phyloP scores from a whole-genome alignment of 1,140 invertebrate species.

The Manduca sexta region DNA sequence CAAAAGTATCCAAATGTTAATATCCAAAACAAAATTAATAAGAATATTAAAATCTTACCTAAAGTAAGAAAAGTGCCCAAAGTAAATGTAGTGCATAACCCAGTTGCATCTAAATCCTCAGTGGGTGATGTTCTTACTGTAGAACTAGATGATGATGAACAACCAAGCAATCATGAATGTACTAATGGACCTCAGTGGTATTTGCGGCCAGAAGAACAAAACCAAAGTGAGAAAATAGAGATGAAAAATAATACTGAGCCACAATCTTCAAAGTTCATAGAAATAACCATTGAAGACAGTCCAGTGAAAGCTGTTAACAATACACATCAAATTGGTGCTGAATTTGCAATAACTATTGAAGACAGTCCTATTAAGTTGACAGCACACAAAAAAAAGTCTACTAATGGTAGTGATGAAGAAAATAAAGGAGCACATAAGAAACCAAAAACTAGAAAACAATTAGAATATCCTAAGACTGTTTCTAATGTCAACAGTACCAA shows the following conservation, averaged over 20 bases:
- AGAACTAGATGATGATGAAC: constrained; percentile 54
- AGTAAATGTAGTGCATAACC: not conserved
- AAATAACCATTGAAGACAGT: constrained; percentile 66
- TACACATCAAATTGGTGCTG: constrained; percentile 25
- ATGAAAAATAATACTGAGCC: constrained; percentile 54
- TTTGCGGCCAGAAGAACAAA: constrained; percentile 46
- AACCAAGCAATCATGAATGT: constrained; percentile 17
- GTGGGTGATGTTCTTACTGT: constrained; percentile 34
- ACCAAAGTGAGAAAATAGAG: constrained; percentile 21
- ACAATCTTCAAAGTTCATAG: constrained; percentile 32
- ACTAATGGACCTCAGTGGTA: constrained; percentile 49
- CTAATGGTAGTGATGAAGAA: constrained; percentile 28
- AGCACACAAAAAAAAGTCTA: constrained; percentile 11
- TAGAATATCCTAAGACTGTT: constrained; percentile 39
- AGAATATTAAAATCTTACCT: not conserved
- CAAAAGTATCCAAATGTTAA: not conserved
- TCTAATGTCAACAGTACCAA: no score
- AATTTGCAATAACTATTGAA: constrained; percentile 50
- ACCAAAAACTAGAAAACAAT: constrained; percentile 52
- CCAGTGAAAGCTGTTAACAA: constrained; percentile 41
- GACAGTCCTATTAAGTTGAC: constrained; percentile 50
- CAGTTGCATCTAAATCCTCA: not conserved
- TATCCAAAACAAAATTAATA: not conserved
- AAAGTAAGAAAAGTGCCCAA: not conserved
- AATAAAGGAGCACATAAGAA: constrained; percentile 12